Evolutionary conservation across 2,113 vertebrate genomes (phyloP), one percentile per base, ranked within the genome.

Genomic region (Salvelinus namaycush): DNA sequence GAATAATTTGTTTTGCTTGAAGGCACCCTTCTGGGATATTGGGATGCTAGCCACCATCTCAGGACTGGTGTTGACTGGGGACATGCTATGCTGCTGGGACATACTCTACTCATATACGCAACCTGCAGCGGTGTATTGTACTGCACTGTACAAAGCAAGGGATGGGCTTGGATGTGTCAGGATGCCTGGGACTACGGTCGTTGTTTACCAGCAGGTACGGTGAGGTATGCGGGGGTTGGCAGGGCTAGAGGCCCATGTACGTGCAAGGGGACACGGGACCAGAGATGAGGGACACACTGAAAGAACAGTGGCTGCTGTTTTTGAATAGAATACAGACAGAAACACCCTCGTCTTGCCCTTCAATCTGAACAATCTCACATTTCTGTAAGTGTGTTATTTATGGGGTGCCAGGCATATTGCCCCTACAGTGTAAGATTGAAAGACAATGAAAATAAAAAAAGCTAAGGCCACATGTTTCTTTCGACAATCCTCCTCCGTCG

Each of bases 181-280:
- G 75, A 77, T 80, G 76, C 78, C 65, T 80, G 80, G 76, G 68
- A 79, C 69, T 78, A 72, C 59, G 66, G 8, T 44, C 76, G 79
- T 78, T 85, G 85, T 90, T 89, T 87, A 89, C 77, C 80, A 60
- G 73, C 76, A 67, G 66, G 75, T 73, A 74, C 68, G 78, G 76
- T 76, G 74, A 89, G 78, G 78, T 77, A 87, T 88, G 82, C 83
- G 68, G 80, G 59, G 77, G 70, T 70, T 70, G 68, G 80, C 68
- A 26, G 20, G 72, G 62, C 39, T 24, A 66, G 26, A 7, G 31
- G 34, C 70, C 34, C 20, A 48, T 67, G 82, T 77, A 83, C 73
- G 70, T 85, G 87, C 81, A 66, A 14, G 39, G 76, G 39, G 70
- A 71, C 81, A 78, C 51, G 51, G 76, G 79, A 84, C 74, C 59